Evolutionary conservation across 2,797 vertebrate species (phyloP), one percentile per base, ranked within the genome.

Genomic region (Danio jaintianensis): DNA sequence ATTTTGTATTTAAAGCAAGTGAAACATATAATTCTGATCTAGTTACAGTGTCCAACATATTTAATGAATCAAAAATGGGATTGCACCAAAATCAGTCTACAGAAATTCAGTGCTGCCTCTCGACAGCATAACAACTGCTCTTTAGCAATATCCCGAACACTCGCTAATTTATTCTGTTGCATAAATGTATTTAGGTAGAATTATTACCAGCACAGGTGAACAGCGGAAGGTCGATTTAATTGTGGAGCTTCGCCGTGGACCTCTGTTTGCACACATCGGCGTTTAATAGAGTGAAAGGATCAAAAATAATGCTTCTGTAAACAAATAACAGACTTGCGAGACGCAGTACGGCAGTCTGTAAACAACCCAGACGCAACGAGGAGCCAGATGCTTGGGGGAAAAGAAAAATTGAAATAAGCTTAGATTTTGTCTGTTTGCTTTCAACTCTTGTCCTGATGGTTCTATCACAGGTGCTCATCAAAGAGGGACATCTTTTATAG

Each of bases 391-490:
- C 62, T 74, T 47, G 12, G 4, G 29, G 3, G 2, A 53, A 12
- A 67, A 58, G 11, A 45, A 29, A 50, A 63, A 72, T 0, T 15
- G 29, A 63, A 69, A 80, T 6, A 0, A 43, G 15, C 47, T 38
- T 43, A 8, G 38, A 72, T 59, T 45, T 20, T 29, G 45, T 20
- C 36, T 53, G 10, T 80, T 70, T 71, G 43, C 70, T 63, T 56
- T 75, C 50, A 78, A 70, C 58, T 74, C 63, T 10, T 5, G 38
- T 80, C 20, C 16, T 81, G 64, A 61, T 13, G 42, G 15, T 62
- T 73, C 13, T 22, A 72, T 77, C 56, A 38, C 79, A 78, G 53
- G 67, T 81, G 78, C 69, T 82, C 66, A 68, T 84, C 64, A 81
- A 81, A 81, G 38, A 55, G 4, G 9, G n/a, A 42, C 10, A 22